Evolutionary conservation across 2,113 vertebrate species (phyloP).

Genomic region (Physeter macrocephalus): DNA sequence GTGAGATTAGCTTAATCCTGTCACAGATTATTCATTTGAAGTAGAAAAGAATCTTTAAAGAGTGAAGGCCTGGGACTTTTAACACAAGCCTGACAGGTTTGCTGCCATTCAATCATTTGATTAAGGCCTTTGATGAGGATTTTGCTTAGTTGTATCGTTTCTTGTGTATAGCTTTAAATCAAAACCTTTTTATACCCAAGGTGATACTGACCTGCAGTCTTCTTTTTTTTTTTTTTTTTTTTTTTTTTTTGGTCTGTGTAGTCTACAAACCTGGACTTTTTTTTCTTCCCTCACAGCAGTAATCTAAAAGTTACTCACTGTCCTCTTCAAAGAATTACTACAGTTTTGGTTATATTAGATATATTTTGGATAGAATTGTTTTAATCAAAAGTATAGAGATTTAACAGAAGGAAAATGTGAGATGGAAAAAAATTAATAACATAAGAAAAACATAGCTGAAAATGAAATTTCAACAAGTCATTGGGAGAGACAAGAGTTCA

Average conservation of each 20-base stretch:
- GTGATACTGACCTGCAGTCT: background rate
- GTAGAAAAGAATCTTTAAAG: background rate
- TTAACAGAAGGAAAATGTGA: background rate
- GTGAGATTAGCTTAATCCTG: background rate
- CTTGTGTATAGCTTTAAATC: background rate
- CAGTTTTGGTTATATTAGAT: background rate
- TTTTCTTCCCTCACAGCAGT: background rate
- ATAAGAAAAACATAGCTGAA: background rate
- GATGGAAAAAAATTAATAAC: background rate
- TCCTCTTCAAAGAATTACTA: conserved; percentile 17
- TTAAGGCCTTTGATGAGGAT: background rate
- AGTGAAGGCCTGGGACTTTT: background rate
- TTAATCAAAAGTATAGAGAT: background rate
- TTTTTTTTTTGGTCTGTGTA: background rate
- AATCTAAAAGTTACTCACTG: background rate
- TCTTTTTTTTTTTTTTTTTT: background rate
- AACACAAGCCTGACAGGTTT: background rate
- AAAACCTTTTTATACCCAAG: background rate
- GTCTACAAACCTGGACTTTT: background rate
- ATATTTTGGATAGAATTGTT: conserved; percentile 11
- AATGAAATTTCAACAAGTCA: background rate
- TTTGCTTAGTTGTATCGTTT: background rate
- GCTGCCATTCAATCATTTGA: background rate
- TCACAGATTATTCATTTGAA: background rate
- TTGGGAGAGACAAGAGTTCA: background rate